Conservation (phyloP, 2,797 vertebrate genomes). For the Pempheris klunzingeri region DNA sequence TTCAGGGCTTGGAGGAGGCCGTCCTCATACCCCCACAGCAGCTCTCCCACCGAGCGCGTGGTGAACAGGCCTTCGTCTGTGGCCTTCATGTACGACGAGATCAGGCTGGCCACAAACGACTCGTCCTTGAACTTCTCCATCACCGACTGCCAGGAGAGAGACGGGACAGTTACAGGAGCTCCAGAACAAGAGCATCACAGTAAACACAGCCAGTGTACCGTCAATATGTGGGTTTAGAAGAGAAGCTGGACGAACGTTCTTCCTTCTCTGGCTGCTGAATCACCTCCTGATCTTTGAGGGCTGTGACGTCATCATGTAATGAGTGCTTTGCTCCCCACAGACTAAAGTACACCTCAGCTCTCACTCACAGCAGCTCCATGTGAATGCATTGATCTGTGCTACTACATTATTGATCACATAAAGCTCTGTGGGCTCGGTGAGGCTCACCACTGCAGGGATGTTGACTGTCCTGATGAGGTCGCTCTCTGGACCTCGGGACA, state of each 20-base stretch:
- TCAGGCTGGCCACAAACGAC: accelerated
- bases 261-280: no score
- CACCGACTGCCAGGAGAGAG: conserved; percentile 55
- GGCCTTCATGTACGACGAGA: conserved; percentile 75
- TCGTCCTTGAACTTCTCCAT: conserved; percentile 79
- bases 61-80: conserved; percentile 83
- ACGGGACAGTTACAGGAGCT: not conserved
- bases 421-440: not conserved
- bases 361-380: no score
- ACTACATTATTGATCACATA: no score
- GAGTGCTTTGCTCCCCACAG: no score
- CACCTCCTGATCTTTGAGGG: no score
- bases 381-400: no score
- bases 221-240: no score
- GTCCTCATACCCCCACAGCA: conserved; percentile 96
- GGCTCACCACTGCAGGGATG: conserved; percentile 93
- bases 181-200: not conserved
- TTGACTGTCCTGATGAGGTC: conserved; percentile 93
- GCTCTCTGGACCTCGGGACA: conserved; percentile 89
- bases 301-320: no score
- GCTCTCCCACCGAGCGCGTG: conserved; percentile 85
- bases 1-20: conserved; percentile 84
- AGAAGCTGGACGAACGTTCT: no score
- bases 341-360: no score
- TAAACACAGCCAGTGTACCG: no score